Evolutionary conservation across 2,888 invertebrate species (phyloP), one percentile per base, ranked within the genome.

Genomic region (Microchrysa polita): DNA sequence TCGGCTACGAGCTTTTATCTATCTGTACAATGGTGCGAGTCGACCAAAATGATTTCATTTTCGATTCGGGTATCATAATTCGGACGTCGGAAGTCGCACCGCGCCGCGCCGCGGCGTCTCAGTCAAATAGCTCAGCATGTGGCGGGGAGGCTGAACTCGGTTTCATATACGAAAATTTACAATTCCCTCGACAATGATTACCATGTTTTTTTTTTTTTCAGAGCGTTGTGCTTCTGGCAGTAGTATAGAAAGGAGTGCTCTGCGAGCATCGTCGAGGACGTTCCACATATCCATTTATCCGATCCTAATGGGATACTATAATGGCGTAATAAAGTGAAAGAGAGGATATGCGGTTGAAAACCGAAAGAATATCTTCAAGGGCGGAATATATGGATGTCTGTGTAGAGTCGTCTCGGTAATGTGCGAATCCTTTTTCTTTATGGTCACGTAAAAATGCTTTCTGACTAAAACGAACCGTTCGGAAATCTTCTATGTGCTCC

Each of bases 121-220:
- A 34, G 27, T 34, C 27, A 34, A 7, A 34, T 5, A 7, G 27
- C 27, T 4, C 48, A 12, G 48, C 16, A n/a, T 48, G 48, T 4
- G 48, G 48, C 14, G 48, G 48, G 48, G 61, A 40, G 44, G 4
- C 42, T 57, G 48, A 5, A 14, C 72, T 48, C 27, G 27, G 27
- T 34, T n/a, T 27, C 72, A 48, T 23, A n/a, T n/a, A 52, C 59
- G 42, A 72, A 72, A 72, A 72, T 72, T 72, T 72, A 72, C 72
- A 72, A 72, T 72, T 72, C 72, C 72, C 72, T 52, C 59, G 60
- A 72, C 72, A 72, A 72, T 60, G 72, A 72, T 72, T 72, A 72
- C 72, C 72, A 72, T 72, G 72, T 72, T 72, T 59, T 52, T n/a
- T n/a, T n/a, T n/a, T n/a, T n/a, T n/a, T n/a, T n/a, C n/a, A n/a